Percentiles rank a stretch among this genome's conserved stretches.
phyloP scores from a whole-genome alignment of 2,113 vertebrate species.

The Trochalopteron elliotii region DNA sequence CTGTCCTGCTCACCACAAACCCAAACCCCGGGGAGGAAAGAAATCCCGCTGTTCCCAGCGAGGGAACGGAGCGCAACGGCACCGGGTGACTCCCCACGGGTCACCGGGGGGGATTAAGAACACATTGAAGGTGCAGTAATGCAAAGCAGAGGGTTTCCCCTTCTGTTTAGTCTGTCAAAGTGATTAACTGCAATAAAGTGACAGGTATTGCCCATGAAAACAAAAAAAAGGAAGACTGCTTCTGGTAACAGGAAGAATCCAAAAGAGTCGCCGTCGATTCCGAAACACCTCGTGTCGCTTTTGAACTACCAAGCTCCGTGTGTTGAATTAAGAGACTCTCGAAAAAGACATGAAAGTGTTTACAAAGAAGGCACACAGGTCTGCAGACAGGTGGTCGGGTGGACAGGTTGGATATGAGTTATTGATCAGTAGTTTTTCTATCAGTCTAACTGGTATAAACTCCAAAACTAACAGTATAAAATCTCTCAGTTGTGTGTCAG shows the following conservation, averaged over 20 bases:
- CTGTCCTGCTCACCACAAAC: slow-evolving; percentile 31
- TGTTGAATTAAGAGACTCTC: slow-evolving; percentile 80
- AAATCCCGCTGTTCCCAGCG: not conserved
- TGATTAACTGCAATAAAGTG: slow-evolving; percentile 51
- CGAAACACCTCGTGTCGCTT: slow-evolving; percentile 68
- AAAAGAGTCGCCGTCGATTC: slow-evolving; percentile 67
- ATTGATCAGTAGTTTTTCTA: slow-evolving; percentile 79
- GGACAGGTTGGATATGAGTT: slow-evolving; percentile 84
- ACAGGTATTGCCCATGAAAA: slow-evolving; percentile 88
- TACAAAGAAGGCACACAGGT: slow-evolving; percentile 97
- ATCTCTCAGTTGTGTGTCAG: slow-evolving; percentile 87
- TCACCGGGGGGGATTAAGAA: not conserved
- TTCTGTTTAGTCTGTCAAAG: slow-evolving; percentile 55
- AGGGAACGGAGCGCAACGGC: not conserved
- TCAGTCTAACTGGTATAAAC: slow-evolving; percentile 59
- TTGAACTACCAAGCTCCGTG: slow-evolving; percentile 70
- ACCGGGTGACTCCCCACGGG: not conserved
- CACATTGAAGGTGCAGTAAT: not conserved
- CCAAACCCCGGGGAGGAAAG: not conserved
- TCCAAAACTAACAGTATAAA: slow-evolving; percentile 79
- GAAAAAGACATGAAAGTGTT: slow-evolving; percentile 82
- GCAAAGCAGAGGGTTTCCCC: slow-evolving; percentile 21
- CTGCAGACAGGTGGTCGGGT: slow-evolving; percentile 89
- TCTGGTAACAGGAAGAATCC: slow-evolving; percentile 79
- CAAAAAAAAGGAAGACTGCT: slow-evolving; percentile 83